These are phyloP conservation scores for Ellobium chinense DNA, from an alignment of 2,888 invertebrate species.

Conservation along the genomic window DNA sequence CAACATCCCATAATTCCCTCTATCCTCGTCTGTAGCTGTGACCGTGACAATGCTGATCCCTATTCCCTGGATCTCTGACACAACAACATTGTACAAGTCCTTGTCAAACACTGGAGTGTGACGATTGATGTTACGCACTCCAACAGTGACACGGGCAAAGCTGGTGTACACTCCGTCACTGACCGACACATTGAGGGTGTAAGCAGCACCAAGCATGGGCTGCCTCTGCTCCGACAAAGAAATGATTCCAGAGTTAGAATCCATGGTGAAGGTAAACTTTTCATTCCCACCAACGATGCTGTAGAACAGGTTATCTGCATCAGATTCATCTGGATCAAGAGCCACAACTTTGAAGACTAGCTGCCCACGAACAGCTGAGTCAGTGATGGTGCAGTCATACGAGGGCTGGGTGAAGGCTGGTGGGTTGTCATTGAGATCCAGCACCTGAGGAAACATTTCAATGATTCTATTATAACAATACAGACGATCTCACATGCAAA, in stretches of 20 bases:
- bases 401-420: constrained; percentile 82
- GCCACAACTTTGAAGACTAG: constrained; percentile 90
- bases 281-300: constrained; percentile 91
- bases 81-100: constrained; percentile 87
- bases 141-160: constrained; percentile 83
- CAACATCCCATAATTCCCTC: constrained; percentile 85
- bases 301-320: constrained; percentile 87
- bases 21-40: constrained; percentile 88
- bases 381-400: constrained; percentile 88
- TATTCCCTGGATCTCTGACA: constrained; percentile 88
- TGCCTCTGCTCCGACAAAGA: constrained; percentile 87
- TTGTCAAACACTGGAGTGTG: constrained; percentile 89
- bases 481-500: too few relatives aligned
- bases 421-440: constrained; percentile 94
- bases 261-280: constrained; percentile 75
- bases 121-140: constrained; percentile 83
- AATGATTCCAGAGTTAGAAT: constrained; percentile 81
- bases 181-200: constrained; percentile 93
- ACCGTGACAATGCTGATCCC: constrained; percentile 88
- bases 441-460: constrained; percentile 81
- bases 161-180: constrained; percentile 97
- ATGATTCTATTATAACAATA: too few relatives aligned
- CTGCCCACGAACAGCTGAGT: constrained; percentile 90
- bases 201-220: constrained; percentile 84
- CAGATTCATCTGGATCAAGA: constrained; percentile 91